Evolutionary conservation across 2,113 vertebrate genomes (phyloP), one percentile per base, ranked within the genome.

Genomic region (Nannobrachium achirus): DNA sequence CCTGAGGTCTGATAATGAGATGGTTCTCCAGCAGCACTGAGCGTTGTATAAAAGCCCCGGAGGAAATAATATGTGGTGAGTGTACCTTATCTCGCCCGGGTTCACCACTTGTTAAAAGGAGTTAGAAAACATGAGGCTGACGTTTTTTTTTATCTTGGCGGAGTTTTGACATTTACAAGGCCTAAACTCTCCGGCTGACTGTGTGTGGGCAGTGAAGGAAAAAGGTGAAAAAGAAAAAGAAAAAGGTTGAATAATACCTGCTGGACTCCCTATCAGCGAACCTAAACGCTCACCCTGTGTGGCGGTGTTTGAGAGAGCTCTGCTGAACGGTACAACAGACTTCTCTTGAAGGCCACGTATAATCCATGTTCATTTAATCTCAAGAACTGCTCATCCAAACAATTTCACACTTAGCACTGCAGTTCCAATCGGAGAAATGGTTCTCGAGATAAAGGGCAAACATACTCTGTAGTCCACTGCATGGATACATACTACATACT

Each of bases 241-340:
- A 33, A 48, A 20, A 46, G 7, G 57, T 18, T 45, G 57, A 60
- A 60, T 45, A 60, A 60, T 45, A 44, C 16, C 57, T n/a, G 18
- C 7, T 10, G 11, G 14, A 20, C 19, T 38, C 20, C 7, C 8
- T 14, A 45, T 6, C 14, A 33, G 19, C 33, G 59, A 62, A 25
- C 59, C 58, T 60, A 2, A 18, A 45, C 40, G 10, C 7, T 3
- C 11, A 61, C 3, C 42, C 41, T 19, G n/a, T n/a, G n/a, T n/a
- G 49, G 49, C n/a, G 7, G 7, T 51, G 15, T 18, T 18, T 6
- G 7, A 51, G 16, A 18, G 7, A 16, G 15, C 11, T 48, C 49
- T 18, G 49, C 6, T 8, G 49, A 51, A 18, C 25, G 25, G 25
- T 5, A 3, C 25, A 4, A n/a, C n/a, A n/a, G n/a, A n/a, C n/a